Evolutionary conservation across 92 coral and sea anemone genomes (phyloP), one percentile per base, ranked within the genome.

Genomic region (Bergia puertoricense): DNA sequence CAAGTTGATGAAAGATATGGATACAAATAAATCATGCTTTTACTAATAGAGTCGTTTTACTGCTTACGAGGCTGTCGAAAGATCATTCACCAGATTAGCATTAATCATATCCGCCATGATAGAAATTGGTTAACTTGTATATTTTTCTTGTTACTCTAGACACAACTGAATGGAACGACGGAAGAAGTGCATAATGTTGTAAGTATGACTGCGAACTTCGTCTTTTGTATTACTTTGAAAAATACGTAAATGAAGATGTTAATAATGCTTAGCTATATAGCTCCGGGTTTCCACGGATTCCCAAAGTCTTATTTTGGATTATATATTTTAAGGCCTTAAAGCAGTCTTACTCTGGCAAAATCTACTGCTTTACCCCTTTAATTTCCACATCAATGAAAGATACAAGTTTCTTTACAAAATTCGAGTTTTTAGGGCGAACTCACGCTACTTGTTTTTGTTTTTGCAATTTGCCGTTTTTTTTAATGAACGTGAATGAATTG

Each of bases 131-230:
- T 42, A 62, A 45, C 46, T 42, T 74, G 43, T 39, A 5, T 39
- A 20, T 50, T 20, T 68, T 73, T 30, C 66, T 11, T 51, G 4
- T 62, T 40, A 11, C 9, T 88, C 2, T 54, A 86, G 92, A 40
- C 76, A 30, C 71, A 77, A 6, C 74, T 79, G 44, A 74, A 62
- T 45, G n/a, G 44, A 13, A 81, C 56, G 37, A 73, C 85, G 16
- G 92, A 90, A 36, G 92, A 90, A 62, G 77, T 62, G 36, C 51
- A n/a, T 22, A 80, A 66, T 46, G 80, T 76, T 42, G 92, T 90
- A 76, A 89, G 91, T 89, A 65, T 7, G 44, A 30, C n/a, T 15
- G 4, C 42, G 4, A 42, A 20, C 42, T n/a, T 11, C 7, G 5
- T 13, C 38, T 74, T 42, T 2, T 20, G 48, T 13, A 40, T 65